Evolutionary conservation across 2,797 vertebrate species (phyloP).

Genomic region (Pitangus sulphuratus): DNA sequence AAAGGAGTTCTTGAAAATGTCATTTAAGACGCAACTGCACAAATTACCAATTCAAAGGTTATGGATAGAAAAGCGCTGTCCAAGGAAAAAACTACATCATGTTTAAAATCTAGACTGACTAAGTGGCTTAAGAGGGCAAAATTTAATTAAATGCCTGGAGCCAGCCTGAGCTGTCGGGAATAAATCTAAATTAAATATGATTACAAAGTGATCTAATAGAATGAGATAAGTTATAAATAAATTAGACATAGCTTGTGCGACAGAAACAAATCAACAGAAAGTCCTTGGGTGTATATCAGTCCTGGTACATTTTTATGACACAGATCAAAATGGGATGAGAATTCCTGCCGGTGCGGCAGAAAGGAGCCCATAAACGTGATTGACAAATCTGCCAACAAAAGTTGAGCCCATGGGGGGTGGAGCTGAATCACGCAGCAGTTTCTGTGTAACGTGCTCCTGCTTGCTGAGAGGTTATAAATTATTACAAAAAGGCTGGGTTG

Average conservation of each 20-base stretch:
- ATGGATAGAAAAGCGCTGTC: slow-evolving; percentile 13
- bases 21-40: not conserved
- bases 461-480: slow-evolving; percentile 37
- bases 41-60: slow-evolving; percentile 48
- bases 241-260: slow-evolving; percentile 30
- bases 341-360: slow-evolving; percentile 1
- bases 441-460: not conserved
- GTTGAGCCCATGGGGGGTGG: not conserved
- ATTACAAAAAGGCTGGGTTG: not conserved
- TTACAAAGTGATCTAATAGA: slow-evolving; percentile 71
- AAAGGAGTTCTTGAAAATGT: not conserved
- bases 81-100: slow-evolving; percentile 45
- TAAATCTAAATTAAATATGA: slow-evolving; percentile 78
- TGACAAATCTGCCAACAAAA: slow-evolving; percentile 49
- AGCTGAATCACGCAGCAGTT: not conserved
- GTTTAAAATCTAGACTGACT: slow-evolving; percentile 66
- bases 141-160: slow-evolving; percentile 74
- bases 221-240: slow-evolving; percentile 70
- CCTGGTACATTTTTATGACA: slow-evolving; percentile 45
- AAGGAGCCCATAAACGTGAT: slow-evolving; percentile 37
- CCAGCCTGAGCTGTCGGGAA: slow-evolving; percentile 49
- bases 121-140: slow-evolving; percentile 67
- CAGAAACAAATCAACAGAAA: slow-evolving; percentile 57
- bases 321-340: slow-evolving; percentile 59
- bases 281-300: slow-evolving; percentile 54